These are phyloP conservation scores for Aegithalos caudatus DNA, from an alignment of 2,113 vertebrate species.

Conservation along the genomic window DNA sequence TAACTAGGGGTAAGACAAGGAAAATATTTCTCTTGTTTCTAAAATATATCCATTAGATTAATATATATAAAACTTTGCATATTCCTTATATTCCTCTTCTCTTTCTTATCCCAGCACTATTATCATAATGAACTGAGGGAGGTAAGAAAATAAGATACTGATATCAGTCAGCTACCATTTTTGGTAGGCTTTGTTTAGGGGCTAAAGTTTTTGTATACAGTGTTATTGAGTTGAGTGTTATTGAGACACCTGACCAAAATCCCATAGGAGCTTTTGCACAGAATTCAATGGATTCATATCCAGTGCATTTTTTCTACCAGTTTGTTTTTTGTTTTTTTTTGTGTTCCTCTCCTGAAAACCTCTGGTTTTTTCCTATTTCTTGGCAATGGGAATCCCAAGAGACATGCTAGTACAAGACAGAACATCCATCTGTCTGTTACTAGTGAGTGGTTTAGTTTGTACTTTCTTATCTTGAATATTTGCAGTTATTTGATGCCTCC, in stretches of 20 bases:
- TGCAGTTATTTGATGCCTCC: not conserved
- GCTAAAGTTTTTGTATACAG: not conserved
- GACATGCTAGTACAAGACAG: not conserved
- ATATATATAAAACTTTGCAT: not conserved
- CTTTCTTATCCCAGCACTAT: not conserved
- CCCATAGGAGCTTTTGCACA: not conserved
- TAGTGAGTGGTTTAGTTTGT: not conserved
- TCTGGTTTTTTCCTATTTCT: not conserved
- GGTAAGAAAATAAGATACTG: not conserved
- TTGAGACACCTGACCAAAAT: not conserved
- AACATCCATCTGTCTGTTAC: not conserved
- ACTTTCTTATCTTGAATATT: not conserved
- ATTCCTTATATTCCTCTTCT: not conserved
- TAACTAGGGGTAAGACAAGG: not conserved
- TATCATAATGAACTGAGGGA: not conserved
- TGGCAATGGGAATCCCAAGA: not conserved
- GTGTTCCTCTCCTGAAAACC: not conserved
- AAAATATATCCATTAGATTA: not conserved
- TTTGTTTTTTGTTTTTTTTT: not conserved
- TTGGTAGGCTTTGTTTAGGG: not conserved
- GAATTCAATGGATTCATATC: not conserved
- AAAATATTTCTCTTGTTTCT: not conserved
- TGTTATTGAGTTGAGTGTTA: not conserved
- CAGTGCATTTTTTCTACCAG: not conserved
- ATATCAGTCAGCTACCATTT: not conserved